These are phyloP conservation scores for Danaus chrysippus DNA, from an alignment of 2,888 invertebrate genomes.

Conservation along the genomic window DNA sequence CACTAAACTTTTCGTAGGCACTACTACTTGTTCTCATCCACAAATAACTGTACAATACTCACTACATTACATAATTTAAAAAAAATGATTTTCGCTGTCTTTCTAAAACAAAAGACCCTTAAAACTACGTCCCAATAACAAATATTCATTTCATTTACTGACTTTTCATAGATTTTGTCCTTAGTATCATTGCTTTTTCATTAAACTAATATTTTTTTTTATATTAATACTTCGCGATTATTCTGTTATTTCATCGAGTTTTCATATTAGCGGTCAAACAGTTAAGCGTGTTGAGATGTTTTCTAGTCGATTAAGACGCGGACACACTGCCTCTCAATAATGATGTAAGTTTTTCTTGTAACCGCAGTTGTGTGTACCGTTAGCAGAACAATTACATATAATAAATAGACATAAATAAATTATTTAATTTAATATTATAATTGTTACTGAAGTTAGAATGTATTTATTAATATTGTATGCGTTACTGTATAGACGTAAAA, in stretches of 20 bases:
- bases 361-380: conserved; percentile 36
- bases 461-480: not conserved
- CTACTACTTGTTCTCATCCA: conserved; percentile 34
- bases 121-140: too few relatives aligned
- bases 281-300: conserved; percentile 41
- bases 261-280: conserved; percentile 37
- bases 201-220: not conserved
- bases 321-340: conserved; percentile 60
- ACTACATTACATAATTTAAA: not conserved
- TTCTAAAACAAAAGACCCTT: too few relatives aligned
- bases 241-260: conserved; percentile 6
- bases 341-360: conserved; percentile 59
- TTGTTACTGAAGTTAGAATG: not conserved
- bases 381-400: conserved; percentile 8
- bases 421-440: not conserved
- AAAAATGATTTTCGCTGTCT: too few relatives aligned
- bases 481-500: not conserved
- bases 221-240: not conserved
- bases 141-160: too few relatives aligned
- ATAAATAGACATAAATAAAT: not conserved
- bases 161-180: too few relatives aligned
- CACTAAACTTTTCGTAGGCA: conserved; percentile 37
- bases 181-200: too few relatives aligned
- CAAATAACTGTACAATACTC: conserved; percentile 8
- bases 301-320: conserved; percentile 62